Evolutionary conservation across 2,888 invertebrate genomes (phyloP).

Genomic region (Agriopis leucophaearia): DNA sequence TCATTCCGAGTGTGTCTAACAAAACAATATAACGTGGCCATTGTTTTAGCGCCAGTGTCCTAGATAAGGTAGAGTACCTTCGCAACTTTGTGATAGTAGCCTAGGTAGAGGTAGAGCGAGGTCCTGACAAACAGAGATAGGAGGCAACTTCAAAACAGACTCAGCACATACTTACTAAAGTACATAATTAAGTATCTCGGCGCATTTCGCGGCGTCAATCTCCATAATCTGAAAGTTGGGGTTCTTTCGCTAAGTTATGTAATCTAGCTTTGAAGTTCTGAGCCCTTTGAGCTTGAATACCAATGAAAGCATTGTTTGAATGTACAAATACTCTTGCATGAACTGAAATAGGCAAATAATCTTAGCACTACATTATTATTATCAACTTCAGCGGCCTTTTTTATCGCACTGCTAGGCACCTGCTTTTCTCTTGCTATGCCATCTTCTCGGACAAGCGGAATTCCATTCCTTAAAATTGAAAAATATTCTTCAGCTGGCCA

Average conservation of each 20-base stretch:
- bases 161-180: slow-evolving; percentile 1
- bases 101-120: background rate
- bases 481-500: too few species aligned
- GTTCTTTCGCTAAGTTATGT: slow-evolving; percentile 35
- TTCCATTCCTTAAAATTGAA: too few species aligned
- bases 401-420: too few species aligned
- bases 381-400: too few species aligned
- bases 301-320: slow-evolving; percentile 31
- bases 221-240: slow-evolving; percentile 31
- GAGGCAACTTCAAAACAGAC: slow-evolving; percentile 8
- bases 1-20: too few species aligned
- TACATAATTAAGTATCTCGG: slow-evolving; percentile 24
- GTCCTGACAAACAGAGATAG: slow-evolving; percentile 7
- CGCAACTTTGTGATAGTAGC: background rate
- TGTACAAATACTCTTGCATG: background rate
- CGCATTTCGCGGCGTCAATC: slow-evolving; percentile 33
- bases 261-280: slow-evolving; percentile 32
- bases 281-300: slow-evolving; percentile 32
- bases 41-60: background rate
- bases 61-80: background rate
- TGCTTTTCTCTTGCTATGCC: too few species aligned
- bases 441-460: too few species aligned
- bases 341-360: too few species aligned
- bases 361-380: too few species aligned
- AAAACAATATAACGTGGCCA: too few species aligned